Percentiles rank a stretch among this genome's conserved stretches.
Conservation (phyloP, 2,888 invertebrate species). For the Polydesmus complanatus region DNA sequence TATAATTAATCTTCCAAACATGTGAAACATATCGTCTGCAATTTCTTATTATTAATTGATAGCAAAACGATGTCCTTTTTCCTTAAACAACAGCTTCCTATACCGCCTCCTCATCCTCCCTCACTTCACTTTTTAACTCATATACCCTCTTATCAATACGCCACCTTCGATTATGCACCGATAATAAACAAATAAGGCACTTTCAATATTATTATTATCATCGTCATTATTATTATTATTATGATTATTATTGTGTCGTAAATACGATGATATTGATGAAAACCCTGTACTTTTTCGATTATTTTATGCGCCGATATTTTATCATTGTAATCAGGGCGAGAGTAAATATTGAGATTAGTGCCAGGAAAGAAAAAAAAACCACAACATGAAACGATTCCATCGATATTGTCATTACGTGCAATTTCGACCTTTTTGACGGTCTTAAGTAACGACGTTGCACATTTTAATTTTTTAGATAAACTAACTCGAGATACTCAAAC, state of each 20-base stretch:
- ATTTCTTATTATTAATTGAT: neutral
- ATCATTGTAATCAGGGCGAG: too few species aligned
- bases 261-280: neutral
- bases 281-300: neutral
- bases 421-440: too few species aligned
- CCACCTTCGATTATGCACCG: neutral
- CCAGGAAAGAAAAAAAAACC: too few species aligned
- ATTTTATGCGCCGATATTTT: neutral
- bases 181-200: neutral
- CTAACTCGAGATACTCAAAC: too few species aligned
- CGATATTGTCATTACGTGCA: too few species aligned
- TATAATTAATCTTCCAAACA: neutral
- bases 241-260: neutral
- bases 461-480: too few species aligned
- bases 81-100: too few species aligned
- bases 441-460: too few species aligned
- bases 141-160: neutral
- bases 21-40: neutral
- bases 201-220: neutral
- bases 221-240: neutral
- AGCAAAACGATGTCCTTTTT: neutral
- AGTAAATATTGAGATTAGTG: too few species aligned
- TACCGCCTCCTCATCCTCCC: too few species aligned
- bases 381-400: too few species aligned
- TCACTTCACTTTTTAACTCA: too few species aligned